A percentile compares a stretch with the other conserved stretches of the same genome.
Conservation (phyloP, 2,888 invertebrate genomes). For the Hanleya hanleyi region DNA sequence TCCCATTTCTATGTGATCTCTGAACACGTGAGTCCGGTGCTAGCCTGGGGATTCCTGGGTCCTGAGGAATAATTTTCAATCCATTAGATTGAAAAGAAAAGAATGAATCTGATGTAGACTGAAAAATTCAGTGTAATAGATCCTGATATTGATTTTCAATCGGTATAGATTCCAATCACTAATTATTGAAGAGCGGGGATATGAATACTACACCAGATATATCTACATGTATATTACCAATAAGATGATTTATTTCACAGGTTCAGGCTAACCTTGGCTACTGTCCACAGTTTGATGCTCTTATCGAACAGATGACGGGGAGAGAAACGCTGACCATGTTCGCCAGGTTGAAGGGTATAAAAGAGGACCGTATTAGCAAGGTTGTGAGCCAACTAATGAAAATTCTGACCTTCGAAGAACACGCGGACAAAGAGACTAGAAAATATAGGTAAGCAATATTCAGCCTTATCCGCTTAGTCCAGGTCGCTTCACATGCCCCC, state of each 20-base stretch:
- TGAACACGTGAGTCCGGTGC: slow-evolving; percentile 80
- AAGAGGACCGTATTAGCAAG: slow-evolving; percentile 52
- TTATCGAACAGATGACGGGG: slow-evolving; percentile 86
- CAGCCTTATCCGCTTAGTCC: no score
- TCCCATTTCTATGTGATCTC: slow-evolving; percentile 96
- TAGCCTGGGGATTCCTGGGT: slow-evolving; percentile 98
- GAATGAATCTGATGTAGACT: no score
- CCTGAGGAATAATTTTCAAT: no score
- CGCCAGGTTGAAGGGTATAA: slow-evolving; percentile 79
- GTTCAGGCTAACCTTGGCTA: slow-evolving; percentile 87
- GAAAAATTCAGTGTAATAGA: no score
- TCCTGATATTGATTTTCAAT: no score
- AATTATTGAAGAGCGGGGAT: no score
- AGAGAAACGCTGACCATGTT: slow-evolving; percentile 83
- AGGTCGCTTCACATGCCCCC: no score
- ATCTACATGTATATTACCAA: no score
- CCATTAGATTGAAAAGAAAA: no score
- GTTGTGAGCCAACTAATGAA: slow-evolving; percentile 56
- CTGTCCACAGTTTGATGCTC: slow-evolving; percentile 91
- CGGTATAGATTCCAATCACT: no score
- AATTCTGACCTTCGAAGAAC: slow-evolving; percentile 2
- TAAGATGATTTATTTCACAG: no score
- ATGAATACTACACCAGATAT: no score
- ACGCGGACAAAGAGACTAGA: background rate
- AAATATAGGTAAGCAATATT: slow-evolving; percentile 6